Base-by-base conservation (phyloP, 2,113 vertebrate species). In the Lamprologus ornatipinnis region DNA sequence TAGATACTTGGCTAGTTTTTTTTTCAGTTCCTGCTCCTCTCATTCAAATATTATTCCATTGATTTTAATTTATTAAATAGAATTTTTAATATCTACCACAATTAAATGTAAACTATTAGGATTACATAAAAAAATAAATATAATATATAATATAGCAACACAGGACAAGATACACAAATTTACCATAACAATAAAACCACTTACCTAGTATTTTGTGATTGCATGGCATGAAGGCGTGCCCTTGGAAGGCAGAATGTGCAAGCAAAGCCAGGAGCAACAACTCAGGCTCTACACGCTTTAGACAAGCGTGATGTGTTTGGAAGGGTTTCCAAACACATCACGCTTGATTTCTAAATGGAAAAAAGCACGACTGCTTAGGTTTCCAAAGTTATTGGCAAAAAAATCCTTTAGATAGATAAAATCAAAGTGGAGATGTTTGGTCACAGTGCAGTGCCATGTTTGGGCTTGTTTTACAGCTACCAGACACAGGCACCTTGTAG, bases 281-380 rank as follows among this genome's bases (percentile, higher is more conserved):
- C 19, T 68, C 63, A 13, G 1, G 35, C 19, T 21, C 33, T 37
- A 0, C 19, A 68, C 0, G 0, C 6, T 37, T 37, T 5, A 13
- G 6, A 68, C 4, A 40, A 37, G 33, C 7, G 13, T 68, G 11
- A 1, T 13, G 19, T 35, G 17, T 65, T 65, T 37, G 63, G 19
- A 68, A 37, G 33, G 19, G 10, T 37, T 13, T 10, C 57, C 28
- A 33, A 68, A n/a, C 33, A 60, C 15, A 17, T 0, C 28, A 17
- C 0, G 7, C 26, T 58, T 60, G 0, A 37, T 68, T 37, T 68
- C 63, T 68, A 21, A 68, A 40, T 21, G 4, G 60, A 65, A 37
- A 35, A 65, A 0, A 14, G 17, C 33, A 1, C 4, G 2, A 35
- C 60, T 37, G 31, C 31, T n/a, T 35, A 35, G 4, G 60, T 1